Conservation (phyloP, 2,888 invertebrate species). For the Cinara cedri region DNA sequence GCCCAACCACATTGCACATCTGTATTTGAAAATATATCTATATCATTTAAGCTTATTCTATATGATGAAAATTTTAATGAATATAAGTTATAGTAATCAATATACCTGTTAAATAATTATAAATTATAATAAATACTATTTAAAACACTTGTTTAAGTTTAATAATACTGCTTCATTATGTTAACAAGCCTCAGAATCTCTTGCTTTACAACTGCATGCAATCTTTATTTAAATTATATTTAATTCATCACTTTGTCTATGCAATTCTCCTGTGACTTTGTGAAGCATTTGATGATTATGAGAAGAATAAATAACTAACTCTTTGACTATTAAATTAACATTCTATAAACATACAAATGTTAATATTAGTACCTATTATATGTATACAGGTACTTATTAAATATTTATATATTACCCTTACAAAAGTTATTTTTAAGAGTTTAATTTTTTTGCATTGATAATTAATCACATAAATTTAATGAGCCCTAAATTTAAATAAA, state of each 20-base stretch:
- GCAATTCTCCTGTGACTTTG: neutral
- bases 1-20: neutral
- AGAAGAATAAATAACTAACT: too few species aligned
- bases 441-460: too few species aligned
- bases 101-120: neutral
- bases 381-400: too few species aligned
- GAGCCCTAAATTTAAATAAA: too few species aligned
- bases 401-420: too few species aligned
- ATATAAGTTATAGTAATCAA: neutral
- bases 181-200: slow-evolving; percentile 4
- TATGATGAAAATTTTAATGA: neutral
- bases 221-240: slow-evolving; percentile 1
- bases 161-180: slow-evolving; percentile 4
- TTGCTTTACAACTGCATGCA: slow-evolving; percentile 7
- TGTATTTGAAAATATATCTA: neutral
- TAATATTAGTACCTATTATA: too few species aligned
- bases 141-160: slow-evolving; percentile 3
- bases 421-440: too few species aligned
- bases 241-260: neutral
- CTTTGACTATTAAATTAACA: too few species aligned
- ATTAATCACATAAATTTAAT: too few species aligned
- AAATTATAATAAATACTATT: neutral
- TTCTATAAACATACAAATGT: too few species aligned
- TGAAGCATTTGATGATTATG: slow-evolving; percentile 10
- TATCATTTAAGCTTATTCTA: neutral